Base-by-base conservation (phyloP, 1,140 invertebrate genomes). In the Lerema accius region DNA sequence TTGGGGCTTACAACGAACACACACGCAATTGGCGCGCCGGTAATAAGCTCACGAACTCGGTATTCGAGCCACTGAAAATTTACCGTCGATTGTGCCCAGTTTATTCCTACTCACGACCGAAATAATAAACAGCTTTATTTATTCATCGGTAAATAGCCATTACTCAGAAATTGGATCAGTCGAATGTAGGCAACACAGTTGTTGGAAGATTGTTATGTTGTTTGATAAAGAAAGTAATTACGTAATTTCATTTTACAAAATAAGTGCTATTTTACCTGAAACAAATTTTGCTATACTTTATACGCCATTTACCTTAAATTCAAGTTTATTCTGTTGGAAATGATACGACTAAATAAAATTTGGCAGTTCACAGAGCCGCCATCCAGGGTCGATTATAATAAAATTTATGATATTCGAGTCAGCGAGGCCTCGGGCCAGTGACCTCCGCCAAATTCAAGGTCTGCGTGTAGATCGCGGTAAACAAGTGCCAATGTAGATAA, bases 371-470 rank as follows among this genome's bases (percentile, higher is more conserved):
- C 65, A 69, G 67, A 7, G 51, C 17, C 11, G 32, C 45, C 26
- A 59, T 70, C 58, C 64, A 66, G 68, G 69, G 73, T 71, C 60
- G 71, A 65, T 65, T 42, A 59, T 70, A 65, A 66, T 69, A 64
- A 64, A 61, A 61, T 59, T 53, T 49, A 61, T 59, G 51, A 73
- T 76, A 73, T 73, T 70, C 68, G 64, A 66, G 58, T 65, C 69
- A 67, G 78, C 69, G 77, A 71, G 79, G 71, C 71, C 69, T 67
- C 77, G 76, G 84, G 80, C 73, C 86, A 87, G 60, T 86, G 87
- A 86, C 85, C 87, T 82, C 74, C 53, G 82, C 79, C 85, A 76
- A 89, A 89, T 86, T 88, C 87, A 90, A 90, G 85, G 87, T 80
- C 84, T 80, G 80, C 82, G 6, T 37, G 73, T 71, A 71, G 46